Evolutionary conservation across 2,113 vertebrate species (phyloP).

Genomic region (Odocoileus virginianus): DNA sequence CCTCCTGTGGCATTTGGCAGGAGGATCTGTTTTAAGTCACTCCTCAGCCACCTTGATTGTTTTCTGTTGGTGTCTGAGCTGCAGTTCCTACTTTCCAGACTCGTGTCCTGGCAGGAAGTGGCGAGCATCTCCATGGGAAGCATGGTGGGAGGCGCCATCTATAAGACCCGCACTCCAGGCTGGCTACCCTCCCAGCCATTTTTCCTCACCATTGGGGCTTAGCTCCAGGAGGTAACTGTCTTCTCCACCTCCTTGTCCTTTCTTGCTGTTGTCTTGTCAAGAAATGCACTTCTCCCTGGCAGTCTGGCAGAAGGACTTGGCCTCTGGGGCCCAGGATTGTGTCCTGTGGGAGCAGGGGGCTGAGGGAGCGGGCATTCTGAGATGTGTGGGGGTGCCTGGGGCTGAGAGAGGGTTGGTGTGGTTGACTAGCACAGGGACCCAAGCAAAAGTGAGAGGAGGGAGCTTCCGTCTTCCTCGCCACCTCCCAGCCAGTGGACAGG

Average conservation of each 20-base stretch:
- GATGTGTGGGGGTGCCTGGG: neutral
- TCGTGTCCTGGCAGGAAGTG: neutral
- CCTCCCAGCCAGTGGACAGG: neutral
- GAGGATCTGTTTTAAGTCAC: neutral
- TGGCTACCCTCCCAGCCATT: neutral
- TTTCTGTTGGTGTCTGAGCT: neutral
- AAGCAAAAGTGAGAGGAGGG: neutral
- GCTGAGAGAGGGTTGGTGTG: neutral
- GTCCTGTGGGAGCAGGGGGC: neutral
- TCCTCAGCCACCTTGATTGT: neutral
- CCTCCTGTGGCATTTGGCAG: neutral
- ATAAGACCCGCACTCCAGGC: neutral
- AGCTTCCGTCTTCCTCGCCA: neutral
- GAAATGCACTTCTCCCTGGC: neutral
- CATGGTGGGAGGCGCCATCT: accelerated
- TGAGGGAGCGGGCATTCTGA: neutral
- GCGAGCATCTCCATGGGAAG: neutral
- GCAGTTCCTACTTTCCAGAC: neutral
- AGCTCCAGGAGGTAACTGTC: neutral
- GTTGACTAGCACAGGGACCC: neutral
- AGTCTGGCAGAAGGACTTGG: neutral
- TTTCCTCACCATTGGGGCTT: too few species aligned
- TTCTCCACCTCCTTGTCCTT: neutral
- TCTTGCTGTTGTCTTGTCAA: neutral
- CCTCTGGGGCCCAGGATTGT: neutral